A percentile compares a stretch with the other conserved stretches of the same genome.
phyloP scores from a whole-genome alignment of 2,113 vertebrate genomes.

The Paedocypris sp. region DNA sequence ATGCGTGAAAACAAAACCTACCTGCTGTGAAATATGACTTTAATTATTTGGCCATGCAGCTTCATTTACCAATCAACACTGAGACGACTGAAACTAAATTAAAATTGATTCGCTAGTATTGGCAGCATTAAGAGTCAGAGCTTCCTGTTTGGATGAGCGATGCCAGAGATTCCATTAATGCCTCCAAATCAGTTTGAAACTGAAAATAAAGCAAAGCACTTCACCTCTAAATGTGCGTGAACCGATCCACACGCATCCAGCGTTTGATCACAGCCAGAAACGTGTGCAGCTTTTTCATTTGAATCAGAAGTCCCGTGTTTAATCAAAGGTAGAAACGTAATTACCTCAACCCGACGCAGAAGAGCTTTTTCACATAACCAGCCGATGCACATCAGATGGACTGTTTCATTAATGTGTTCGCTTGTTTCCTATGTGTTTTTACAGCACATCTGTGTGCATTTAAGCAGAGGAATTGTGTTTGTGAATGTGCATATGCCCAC shows the following conservation, averaged over 20 bases:
- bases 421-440: slow-evolving; percentile 7
- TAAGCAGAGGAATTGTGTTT: slow-evolving; percentile 9
- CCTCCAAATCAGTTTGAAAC: too few species aligned
- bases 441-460: not conserved
- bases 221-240: slow-evolving; percentile 9
- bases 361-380: slow-evolving; percentile 7
- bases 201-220: not conserved
- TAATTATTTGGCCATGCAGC: too few species aligned
- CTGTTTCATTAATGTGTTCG: not conserved
- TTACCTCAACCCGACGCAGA: not conserved
- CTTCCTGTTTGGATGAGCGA: too few species aligned
- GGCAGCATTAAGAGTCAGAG: too few species aligned
- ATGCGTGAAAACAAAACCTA: too few species aligned
- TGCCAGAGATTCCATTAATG: too few species aligned
- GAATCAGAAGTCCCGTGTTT: not conserved
- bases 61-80: too few species aligned
- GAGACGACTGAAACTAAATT: too few species aligned
- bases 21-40: too few species aligned
- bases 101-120: too few species aligned
- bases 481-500: slow-evolving; percentile 16
- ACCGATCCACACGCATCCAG: slow-evolving; percentile 11
- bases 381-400: not conserved
- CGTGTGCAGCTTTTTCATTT: not conserved
- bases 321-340: not conserved
- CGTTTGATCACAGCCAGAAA: slow-evolving; percentile 15